These are phyloP conservation scores for Pteria penguin DNA, from an alignment of 2,888 invertebrate genomes.

Conservation along the genomic window DNA sequence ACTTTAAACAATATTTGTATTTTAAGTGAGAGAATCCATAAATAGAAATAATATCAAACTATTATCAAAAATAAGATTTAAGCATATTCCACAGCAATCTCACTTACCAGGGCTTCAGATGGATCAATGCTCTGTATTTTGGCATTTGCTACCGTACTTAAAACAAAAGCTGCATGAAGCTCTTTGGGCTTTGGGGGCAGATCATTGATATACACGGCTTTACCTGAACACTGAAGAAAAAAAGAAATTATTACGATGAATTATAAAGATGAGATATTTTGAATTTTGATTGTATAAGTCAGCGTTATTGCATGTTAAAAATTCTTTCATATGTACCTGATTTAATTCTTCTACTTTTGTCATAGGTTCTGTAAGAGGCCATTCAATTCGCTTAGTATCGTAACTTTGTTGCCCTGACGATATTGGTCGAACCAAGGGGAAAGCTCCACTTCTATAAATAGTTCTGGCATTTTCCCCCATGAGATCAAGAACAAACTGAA, in stretches of 20 bases:
- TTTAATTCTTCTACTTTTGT: conserved; percentile 86
- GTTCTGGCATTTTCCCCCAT: conserved; percentile 56
- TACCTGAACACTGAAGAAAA: conserved; percentile 82
- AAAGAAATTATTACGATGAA: too few species aligned
- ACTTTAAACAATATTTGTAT: too few species aligned
- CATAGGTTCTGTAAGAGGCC: conserved; percentile 89
- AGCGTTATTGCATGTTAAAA: too few species aligned
- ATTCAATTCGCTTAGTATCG: conserved; percentile 85
- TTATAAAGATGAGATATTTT: too few species aligned
- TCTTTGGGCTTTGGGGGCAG: conserved; percentile 82
- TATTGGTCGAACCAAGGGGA: conserved; percentile 81
- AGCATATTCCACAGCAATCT: too few species aligned
- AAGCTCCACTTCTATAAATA: conserved; percentile 59
- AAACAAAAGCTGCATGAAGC: conserved; percentile 87
- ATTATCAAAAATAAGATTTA: too few species aligned
- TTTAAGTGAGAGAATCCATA: too few species aligned
- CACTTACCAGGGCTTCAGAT: conserved; percentile 82
- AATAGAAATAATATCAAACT: too few species aligned
- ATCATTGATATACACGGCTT: conserved; percentile 89
- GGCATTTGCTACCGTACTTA: conserved; percentile 83
- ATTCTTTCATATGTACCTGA: conserved; percentile 64
- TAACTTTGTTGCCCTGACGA: conserved; percentile 87
- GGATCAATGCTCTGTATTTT: conserved; percentile 85
- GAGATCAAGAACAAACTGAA: conserved; percentile 71
- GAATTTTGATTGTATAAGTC: too few species aligned